A percentile compares a stretch with the other conserved stretches of the same genome.
These are phyloP conservation scores for Zoanthus solanderi DNA, from an alignment of 92 coral and sea anemone genomes.

Conservation along the genomic window DNA sequence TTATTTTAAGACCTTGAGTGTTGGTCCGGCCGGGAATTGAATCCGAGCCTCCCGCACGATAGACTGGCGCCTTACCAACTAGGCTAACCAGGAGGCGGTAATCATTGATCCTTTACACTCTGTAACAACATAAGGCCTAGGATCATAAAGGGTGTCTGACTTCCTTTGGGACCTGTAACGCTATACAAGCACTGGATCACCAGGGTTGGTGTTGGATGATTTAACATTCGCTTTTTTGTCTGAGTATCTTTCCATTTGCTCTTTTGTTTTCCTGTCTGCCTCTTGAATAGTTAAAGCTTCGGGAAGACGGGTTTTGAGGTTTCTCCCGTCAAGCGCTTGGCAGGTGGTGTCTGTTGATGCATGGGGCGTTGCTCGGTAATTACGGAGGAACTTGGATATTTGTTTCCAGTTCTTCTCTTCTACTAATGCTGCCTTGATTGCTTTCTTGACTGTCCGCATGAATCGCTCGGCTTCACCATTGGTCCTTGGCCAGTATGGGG, in stretches of 20 bases:
- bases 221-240: neutral
- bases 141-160: conserved; percentile 3
- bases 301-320: conserved; percentile 1
- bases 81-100: neutral
- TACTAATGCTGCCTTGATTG: neutral
- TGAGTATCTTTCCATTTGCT: conserved; percentile 7
- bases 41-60: no score
- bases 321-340: neutral
- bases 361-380: conserved; percentile 32
- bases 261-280: neutral
- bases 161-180: neutral
- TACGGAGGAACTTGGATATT: conserved; percentile 24
- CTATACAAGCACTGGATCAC: conserved; percentile 18
- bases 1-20: no score
- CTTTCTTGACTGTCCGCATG: no score
- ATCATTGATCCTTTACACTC: conserved; percentile 37
- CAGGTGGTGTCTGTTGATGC: neutral
- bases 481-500: neutral
- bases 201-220: neutral
- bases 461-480: neutral
- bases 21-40: no score
- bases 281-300: neutral
- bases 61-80: no score
- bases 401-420: neutral
- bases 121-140: conserved; percentile 18